phyloP scores from a whole-genome alignment of 2,888 invertebrate genomes.

The Rhagophthalmus giganteus region DNA sequence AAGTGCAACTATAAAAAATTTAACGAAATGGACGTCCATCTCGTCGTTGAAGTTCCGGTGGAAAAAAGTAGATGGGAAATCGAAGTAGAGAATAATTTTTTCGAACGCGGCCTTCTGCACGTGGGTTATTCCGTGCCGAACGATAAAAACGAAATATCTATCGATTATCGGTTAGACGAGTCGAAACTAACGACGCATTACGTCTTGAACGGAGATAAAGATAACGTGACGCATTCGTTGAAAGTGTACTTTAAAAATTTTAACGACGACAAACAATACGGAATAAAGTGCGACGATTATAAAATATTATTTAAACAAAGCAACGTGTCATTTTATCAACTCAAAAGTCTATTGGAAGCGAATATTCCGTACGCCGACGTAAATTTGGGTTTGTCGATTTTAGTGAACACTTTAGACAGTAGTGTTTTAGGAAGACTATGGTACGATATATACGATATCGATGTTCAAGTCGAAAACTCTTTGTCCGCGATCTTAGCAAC shows the following conservation, averaged over 20 bases:
- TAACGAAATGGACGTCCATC: neutral
- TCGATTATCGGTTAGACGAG: conserved; percentile 6
- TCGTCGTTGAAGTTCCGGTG: neutral
- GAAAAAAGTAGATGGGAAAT: conserved; percentile 6
- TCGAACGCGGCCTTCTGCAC: conserved; percentile 2
- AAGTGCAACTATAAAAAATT: too few species aligned
- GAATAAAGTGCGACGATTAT: conserved; percentile 17
- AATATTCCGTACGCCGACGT: neutral
- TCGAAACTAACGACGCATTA: conserved; percentile 6
- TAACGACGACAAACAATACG: conserved; percentile 9
- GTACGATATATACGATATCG: neutral
- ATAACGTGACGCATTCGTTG: conserved; percentile 11
- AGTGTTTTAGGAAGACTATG: neutral
- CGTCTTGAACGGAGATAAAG: conserved; percentile 4
- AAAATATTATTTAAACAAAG: conserved; percentile 11
- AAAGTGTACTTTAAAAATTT: conserved; percentile 12
- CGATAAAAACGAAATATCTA: conserved; percentile 7
- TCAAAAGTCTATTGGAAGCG: neutral
- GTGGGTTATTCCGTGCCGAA: neutral
- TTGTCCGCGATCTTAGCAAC: too few species aligned
- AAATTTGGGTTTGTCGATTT: neutral
- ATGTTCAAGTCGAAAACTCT: neutral
- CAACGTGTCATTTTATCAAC: neutral
- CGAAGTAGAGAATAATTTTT: neutral
- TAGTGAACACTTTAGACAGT: neutral